Percentiles rank a stretch among this genome's conserved stretches.
Evolutionary conservation across 2,797 vertebrate genomes (phyloP).

Genomic region (Molossus alvarezi): DNA sequence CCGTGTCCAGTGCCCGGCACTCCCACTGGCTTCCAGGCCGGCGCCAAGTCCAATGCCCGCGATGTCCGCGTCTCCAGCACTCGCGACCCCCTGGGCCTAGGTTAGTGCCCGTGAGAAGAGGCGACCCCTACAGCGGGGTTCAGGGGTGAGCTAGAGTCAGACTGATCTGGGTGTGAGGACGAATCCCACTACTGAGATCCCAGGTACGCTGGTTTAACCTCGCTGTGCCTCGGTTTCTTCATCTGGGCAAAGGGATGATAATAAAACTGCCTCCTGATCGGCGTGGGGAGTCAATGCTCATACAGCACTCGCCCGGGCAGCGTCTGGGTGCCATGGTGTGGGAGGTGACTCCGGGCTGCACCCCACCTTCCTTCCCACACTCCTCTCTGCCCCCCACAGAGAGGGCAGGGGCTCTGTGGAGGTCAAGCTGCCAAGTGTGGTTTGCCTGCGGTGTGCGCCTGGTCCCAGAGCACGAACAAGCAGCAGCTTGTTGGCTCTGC

Average conservation of each 20-base stretch:
- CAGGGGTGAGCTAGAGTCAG: not conserved
- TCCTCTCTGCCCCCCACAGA: not conserved
- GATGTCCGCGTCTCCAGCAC: not conserved
- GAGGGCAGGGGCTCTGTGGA: not conserved
- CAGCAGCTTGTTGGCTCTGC: not conserved
- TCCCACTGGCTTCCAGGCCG: no score
- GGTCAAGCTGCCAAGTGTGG: not conserved
- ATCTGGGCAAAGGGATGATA: not conserved
- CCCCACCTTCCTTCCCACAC: not conserved
- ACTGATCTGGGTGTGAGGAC: not conserved
- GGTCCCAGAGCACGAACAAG: conserved; percentile 1
- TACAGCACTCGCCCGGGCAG: not conserved
- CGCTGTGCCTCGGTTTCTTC: not conserved
- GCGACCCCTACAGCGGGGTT: not conserved
- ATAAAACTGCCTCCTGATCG: not conserved
- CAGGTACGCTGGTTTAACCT: no score
- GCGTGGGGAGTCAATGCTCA: not conserved
- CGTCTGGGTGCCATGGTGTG: not conserved
- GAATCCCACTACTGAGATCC: not conserved
- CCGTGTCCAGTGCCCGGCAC: not conserved
- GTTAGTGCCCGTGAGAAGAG: not conserved
- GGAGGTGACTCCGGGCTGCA: not conserved
- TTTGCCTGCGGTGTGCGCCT: not conserved
- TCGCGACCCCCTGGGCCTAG: no score
- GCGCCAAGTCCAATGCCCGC: not conserved